Evolutionary conservation across 2,113 vertebrate species (phyloP).

Genomic region (Megaptera novaeangliae): DNA sequence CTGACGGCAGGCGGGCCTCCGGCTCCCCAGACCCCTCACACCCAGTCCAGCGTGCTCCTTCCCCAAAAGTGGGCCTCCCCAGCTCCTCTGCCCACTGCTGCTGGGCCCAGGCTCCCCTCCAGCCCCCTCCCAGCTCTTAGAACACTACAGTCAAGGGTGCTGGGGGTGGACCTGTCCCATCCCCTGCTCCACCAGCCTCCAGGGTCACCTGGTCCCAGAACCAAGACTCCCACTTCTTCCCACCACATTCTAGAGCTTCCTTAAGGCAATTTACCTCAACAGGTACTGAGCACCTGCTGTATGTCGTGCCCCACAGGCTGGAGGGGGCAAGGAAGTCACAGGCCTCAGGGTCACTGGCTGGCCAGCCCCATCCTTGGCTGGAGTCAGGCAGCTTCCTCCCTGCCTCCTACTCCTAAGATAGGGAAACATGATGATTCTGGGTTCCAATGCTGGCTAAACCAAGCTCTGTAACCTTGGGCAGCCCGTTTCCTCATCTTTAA

Average conservation of each 20-base stretch:
- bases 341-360: background rate
- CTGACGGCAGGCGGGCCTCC: accelerated
- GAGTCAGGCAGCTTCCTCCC: background rate
- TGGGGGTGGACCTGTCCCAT: background rate
- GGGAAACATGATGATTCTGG: too few species aligned
- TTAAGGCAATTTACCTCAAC: background rate
- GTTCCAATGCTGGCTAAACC: background rate
- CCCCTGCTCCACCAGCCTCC: background rate
- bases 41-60: background rate
- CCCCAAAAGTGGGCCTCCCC: background rate
- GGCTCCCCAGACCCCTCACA: accelerated
- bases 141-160: background rate
- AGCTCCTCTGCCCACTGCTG: background rate
- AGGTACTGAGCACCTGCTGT: background rate
- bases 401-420: background rate
- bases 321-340: background rate
- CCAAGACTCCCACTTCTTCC: background rate
- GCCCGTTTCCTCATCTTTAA: background rate
- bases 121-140: background rate
- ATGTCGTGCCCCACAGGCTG: background rate
- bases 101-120: background rate
- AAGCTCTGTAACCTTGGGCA: background rate
- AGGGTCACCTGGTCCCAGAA: background rate
- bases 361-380: background rate
- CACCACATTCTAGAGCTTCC: background rate